Evolutionary conservation across 2,888 invertebrate species (phyloP), one percentile per base, ranked within the genome.

Genomic region (Sminthurides aquaticus): DNA sequence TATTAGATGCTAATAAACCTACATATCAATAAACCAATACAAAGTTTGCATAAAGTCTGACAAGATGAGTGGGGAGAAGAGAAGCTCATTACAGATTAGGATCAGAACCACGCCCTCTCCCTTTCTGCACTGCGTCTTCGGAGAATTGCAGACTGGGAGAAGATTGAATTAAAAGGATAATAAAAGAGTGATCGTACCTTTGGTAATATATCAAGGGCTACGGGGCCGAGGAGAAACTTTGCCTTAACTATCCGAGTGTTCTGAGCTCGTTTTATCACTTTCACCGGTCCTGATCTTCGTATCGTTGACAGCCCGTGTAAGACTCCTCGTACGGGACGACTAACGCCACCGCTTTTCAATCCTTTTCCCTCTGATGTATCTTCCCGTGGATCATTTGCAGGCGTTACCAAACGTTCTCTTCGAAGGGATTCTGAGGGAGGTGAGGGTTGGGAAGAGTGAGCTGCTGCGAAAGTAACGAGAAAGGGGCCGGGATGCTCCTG

Each of bases 161-260:
- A n/a, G n/a, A n/a, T n/a, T n/a, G n/a, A n/a, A n/a, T n/a, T n/a
- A n/a, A n/a, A n/a, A n/a, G n/a, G n/a, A n/a, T n/a, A n/a, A n/a
- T n/a, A n/a, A n/a, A n/a, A n/a, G n/a, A n/a, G n/a, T n/a, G n/a
- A n/a, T 15, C n/a, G n/a, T 57, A 68, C 71, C 70, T 69, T 74
- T 22, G 74, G 71, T 25, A 71, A 66, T 55, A 74, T 74, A 52
- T 74, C 72, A 26, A 74, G 69, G 15, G 71, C 68, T 3, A 74
- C 74, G 49, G 74, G 74, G 43, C 73, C 73, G 1, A 74, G 63
- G 2, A 69, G 58, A 49, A 74, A 74, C 52, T 68, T 71, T 2
- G 71, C 66, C 57, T 70, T 55, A 2, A 74, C 68, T 2, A 74
- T 62, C 48, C 72, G 59, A 5, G 66, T 69, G 22, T 65, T 66